Evolutionary conservation across 2,113 vertebrate genomes (phyloP), one percentile per base, ranked within the genome.

Genomic region (Aphyosemion australe): DNA sequence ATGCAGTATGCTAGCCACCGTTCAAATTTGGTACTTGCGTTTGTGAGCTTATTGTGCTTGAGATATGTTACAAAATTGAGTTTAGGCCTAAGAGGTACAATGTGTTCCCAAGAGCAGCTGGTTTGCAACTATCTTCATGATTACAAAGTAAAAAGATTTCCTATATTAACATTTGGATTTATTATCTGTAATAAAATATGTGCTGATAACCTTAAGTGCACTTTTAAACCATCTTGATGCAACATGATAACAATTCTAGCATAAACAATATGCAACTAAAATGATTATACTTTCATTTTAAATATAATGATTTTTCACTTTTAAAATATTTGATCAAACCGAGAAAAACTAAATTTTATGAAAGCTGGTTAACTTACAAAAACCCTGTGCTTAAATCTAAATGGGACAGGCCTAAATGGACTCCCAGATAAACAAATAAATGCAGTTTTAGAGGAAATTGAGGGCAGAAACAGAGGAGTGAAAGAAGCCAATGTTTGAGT

Each of bases 401-500:
- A 76, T 16, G 16, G 39, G 11, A 53, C 39, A 6, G 7, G n/a
- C n/a, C n/a, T 53, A 52, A 78, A 69, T 51, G 74, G 63, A 63
- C 76, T 56, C 32, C 18, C 16, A 59, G 72, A 80, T 56, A 65
- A 84, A 79, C 63, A 75, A 77, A 80, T 59, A 47, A 60, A 77
- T 55, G 37, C 15, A 56, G 37, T 75, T 78, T 67, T 47, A 34
- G 52, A 59, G 32, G 43, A 76, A 70, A 71, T 74, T 57, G 37
- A 68, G 59, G 51, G 26, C 71, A 69, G 45, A 76, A 71, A 72
- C 80, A 69, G 75, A 84, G 75, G 77, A 86, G 70, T 85, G 73
- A 78, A 83, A 84, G 21, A 50, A 83, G 79, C 78, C 80, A 74
- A 72, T 87, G 86, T 85, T 87, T 86, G 79, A 90, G 78, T 46